A percentile compares a stretch with the other conserved stretches of the same genome.
phyloP scores from a whole-genome alignment of 2,888 invertebrate genomes.

The Caenorhabditis japonica region DNA sequence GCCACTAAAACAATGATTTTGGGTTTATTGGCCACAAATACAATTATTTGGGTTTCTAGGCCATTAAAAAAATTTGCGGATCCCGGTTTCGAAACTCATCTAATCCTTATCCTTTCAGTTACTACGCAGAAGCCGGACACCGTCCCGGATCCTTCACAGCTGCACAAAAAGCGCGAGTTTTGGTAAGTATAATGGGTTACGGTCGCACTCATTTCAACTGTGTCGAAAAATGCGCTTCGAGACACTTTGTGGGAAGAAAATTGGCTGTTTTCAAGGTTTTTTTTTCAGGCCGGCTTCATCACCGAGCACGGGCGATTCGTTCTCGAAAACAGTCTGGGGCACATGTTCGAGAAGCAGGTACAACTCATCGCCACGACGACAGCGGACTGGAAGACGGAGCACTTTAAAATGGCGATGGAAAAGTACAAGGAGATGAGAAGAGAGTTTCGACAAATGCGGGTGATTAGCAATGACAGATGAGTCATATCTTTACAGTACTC shows the following conservation, averaged over 20 bases:
- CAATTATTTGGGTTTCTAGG: too few species aligned
- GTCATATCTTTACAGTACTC: neutral
- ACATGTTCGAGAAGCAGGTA: slow-evolving; percentile 14
- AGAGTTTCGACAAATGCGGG: too few species aligned
- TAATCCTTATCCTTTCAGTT: slow-evolving; percentile 13
- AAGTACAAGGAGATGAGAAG: slow-evolving; percentile 1
- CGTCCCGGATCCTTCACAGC: slow-evolving; percentile 4
- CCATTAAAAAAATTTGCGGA: too few species aligned
- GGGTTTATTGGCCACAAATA: too few species aligned
- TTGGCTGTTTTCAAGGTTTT: too few species aligned
- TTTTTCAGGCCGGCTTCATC: slow-evolving; percentile 21
- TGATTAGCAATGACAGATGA: neutral
- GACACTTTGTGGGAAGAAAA: too few species aligned
- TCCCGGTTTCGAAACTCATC: too few species aligned
- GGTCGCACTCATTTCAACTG: too few species aligned
- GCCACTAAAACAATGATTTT: too few species aligned
- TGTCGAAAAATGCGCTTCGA: too few species aligned
- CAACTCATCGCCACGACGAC: neutral
- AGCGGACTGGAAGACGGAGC: neutral
- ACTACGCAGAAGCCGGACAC: neutral
- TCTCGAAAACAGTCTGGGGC: slow-evolving; percentile 6
- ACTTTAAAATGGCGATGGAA: neutral
- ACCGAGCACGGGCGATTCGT: neutral
- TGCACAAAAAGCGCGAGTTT: slow-evolving; percentile 1
- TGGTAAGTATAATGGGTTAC: slow-evolving; percentile 13